These are phyloP conservation scores for Troides oblongomaculatus DNA, from an alignment of 2,888 invertebrate genomes.

Conservation along the genomic window DNA sequence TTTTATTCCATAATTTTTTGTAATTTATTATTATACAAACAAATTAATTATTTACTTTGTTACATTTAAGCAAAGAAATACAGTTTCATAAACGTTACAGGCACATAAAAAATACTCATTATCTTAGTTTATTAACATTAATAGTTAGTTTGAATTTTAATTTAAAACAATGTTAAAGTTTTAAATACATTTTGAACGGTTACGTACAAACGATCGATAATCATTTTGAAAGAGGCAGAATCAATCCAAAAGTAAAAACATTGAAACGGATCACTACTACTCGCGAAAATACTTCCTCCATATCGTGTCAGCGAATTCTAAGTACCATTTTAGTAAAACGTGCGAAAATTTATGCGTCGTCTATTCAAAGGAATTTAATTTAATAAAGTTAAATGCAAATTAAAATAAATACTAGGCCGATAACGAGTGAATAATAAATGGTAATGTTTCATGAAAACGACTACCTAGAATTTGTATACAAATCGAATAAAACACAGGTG, in stretches of 20 bases:
- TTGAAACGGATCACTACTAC: constrained; percentile 26
- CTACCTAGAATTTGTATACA: constrained; percentile 46
- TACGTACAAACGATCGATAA: too few species aligned
- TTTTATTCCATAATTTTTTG: too few species aligned
- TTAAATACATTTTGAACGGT: too few species aligned
- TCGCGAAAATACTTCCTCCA: constrained; percentile 25
- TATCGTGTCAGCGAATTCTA: constrained; percentile 18
- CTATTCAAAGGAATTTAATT: constrained; percentile 7
- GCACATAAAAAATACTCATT: too few species aligned
- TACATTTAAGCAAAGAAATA: too few species aligned
- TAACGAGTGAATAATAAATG: not conserved
- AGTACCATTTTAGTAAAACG: constrained; percentile 5
- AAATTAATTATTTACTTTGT: too few species aligned
- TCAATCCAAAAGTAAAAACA: constrained; percentile 25
- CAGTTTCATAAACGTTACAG: too few species aligned
- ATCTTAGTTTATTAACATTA: too few species aligned
- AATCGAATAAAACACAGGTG: constrained; percentile 67
- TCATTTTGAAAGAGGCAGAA: constrained; percentile 20
- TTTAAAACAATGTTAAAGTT: too few species aligned
- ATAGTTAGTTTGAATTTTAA: too few species aligned
- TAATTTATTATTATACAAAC: too few species aligned
- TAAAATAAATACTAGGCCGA: not conserved
- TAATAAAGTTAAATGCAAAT: not conserved
- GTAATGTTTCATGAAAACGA: constrained; percentile 1
- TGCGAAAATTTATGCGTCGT: constrained; percentile 12